A percentile compares a stretch with the other conserved stretches of the same genome.
Conservation (phyloP, 2,113 vertebrate species). For the Sarotherodon lohbergeri region DNA sequence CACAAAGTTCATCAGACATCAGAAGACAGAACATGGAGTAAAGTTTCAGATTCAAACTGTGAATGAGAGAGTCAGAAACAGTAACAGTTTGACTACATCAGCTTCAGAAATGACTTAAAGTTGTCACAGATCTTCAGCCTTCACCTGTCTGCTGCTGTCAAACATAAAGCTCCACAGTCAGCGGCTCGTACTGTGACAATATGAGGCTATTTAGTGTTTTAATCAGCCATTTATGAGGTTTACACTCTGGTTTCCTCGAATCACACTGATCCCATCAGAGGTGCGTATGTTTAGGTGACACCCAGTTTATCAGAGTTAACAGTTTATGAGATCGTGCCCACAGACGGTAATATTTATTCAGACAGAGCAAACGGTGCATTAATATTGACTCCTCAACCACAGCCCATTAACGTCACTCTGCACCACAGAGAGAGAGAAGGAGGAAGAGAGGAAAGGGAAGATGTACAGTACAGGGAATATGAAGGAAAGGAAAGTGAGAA, state of each 20-base stretch:
- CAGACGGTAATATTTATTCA: constrained; percentile 38
- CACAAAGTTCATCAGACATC: neutral
- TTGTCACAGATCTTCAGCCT: neutral
- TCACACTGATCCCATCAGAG: neutral
- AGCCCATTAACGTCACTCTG: neutral
- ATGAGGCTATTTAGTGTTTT: neutral
- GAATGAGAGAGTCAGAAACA: neutral
- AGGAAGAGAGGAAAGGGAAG: neutral
- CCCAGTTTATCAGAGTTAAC: constrained; percentile 4
- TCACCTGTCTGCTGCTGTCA: neutral
- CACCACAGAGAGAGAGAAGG: neutral
- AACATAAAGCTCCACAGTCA: accelerated
- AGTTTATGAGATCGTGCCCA: neutral
- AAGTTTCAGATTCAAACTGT: accelerated
- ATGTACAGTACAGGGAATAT: neutral
- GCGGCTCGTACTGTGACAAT: accelerated
- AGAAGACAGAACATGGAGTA: neutral
- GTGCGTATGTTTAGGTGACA: constrained; percentile 36
- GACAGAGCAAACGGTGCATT: constrained; percentile 24
- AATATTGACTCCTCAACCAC: constrained; percentile 3
- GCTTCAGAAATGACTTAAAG: neutral
- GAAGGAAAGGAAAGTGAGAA: neutral
- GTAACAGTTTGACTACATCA: neutral
- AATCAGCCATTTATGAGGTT: neutral
- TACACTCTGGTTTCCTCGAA: neutral